phyloP scores from a whole-genome alignment of 2,797 vertebrate genomes.

The Buceros bicornis region DNA sequence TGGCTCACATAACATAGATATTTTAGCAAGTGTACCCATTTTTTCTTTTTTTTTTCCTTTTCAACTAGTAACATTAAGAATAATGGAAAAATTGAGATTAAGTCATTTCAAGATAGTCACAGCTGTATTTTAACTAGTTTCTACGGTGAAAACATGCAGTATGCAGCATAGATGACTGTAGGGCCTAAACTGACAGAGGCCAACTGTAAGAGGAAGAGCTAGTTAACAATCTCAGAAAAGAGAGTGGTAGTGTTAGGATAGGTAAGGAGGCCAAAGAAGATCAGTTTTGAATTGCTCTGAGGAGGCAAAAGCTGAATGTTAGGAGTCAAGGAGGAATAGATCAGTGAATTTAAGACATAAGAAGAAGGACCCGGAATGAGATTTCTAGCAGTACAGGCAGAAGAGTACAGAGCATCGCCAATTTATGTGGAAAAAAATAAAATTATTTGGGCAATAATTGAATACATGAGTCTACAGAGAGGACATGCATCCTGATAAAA shows the following conservation, averaged over 20 bases:
- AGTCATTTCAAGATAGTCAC: not conserved
- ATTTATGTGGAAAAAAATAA: not conserved
- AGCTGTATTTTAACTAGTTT: not conserved
- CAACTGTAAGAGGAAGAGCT: not conserved
- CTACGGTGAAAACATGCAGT: not conserved
- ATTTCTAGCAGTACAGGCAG: not conserved
- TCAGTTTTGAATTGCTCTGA: not conserved
- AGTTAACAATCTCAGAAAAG: not conserved
- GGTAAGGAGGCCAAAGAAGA: not conserved
- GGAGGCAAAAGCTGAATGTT: not conserved
- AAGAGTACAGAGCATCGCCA: not conserved
- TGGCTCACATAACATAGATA: not conserved
- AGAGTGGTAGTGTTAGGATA: not conserved
- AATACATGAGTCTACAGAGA: not conserved
- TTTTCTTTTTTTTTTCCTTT: not conserved
- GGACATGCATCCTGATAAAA: not conserved
- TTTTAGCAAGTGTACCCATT: not conserved
- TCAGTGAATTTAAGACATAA: not conserved
- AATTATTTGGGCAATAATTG: not conserved
- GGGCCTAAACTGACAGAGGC: not conserved
- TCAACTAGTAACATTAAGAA: not conserved
- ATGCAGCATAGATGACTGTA: not conserved
- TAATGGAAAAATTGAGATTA: not conserved
- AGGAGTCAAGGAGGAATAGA: not conserved
- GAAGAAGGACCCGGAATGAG: not conserved